phyloP scores from a whole-genome alignment of 2,113 vertebrate species.

The Tichodroma muraria region DNA sequence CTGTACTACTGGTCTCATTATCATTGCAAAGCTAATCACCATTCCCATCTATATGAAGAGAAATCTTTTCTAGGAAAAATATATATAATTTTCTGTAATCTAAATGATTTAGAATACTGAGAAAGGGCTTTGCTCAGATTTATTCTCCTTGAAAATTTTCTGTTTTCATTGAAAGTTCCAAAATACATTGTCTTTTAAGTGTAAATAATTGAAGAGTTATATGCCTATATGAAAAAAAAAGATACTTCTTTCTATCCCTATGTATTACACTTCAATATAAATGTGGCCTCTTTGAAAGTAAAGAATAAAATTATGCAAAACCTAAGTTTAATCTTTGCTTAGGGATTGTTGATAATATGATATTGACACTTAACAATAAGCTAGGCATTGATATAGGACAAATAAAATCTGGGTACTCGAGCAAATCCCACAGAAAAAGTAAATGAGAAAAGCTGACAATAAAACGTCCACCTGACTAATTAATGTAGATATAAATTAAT shows the following conservation, averaged over 20 bases:
- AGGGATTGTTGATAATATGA: background rate
- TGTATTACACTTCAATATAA: background rate
- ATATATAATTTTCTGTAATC: background rate
- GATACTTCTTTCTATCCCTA: background rate
- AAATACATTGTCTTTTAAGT: background rate
- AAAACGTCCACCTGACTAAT: background rate
- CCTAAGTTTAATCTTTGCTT: background rate
- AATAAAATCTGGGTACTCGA: background rate
- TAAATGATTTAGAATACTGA: background rate
- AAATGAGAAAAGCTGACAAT: background rate
- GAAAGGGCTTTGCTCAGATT: background rate
- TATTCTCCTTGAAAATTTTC: background rate
- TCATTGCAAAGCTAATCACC: background rate
- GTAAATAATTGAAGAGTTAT: background rate
- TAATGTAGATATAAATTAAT: background rate
- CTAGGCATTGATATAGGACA: background rate
- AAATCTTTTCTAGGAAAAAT: background rate
- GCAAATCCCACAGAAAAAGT: background rate
- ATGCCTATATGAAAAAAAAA: background rate
- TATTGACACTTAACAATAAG: background rate
- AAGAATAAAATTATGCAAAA: background rate
- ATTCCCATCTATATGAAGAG: background rate
- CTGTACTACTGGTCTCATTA: conserved; percentile 54
- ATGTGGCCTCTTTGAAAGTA: background rate
- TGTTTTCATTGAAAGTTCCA: background rate